Conservation (phyloP, 2,113 vertebrate species). For the Platysteira castanea region DNA sequence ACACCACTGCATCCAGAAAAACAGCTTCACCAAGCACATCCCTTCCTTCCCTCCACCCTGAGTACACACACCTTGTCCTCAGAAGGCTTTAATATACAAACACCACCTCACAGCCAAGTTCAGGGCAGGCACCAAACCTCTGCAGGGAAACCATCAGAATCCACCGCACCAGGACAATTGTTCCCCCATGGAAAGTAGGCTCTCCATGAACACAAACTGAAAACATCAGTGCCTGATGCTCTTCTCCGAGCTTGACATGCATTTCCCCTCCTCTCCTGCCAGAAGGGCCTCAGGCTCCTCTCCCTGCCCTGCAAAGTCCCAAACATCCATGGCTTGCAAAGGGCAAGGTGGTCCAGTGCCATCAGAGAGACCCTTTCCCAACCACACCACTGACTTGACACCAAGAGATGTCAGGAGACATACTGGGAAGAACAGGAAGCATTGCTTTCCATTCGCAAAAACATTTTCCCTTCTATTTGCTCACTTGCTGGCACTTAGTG, state of each 20-base stretch:
- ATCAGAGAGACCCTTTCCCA: neutral
- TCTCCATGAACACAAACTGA: neutral
- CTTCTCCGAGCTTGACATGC: accelerated
- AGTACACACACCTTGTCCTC: neutral
- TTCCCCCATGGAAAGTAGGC: neutral
- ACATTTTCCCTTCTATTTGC: neutral
- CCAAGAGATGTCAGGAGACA: neutral
- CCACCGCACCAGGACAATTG: neutral
- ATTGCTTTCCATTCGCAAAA: neutral
- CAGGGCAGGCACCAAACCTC: neutral
- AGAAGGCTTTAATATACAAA: neutral
- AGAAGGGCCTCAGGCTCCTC: neutral
- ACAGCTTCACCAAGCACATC: neutral
- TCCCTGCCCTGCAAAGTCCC: neutral
- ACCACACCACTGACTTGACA: neutral
- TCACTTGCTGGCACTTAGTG: neutral
- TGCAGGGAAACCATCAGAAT: neutral
- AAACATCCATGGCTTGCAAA: neutral
- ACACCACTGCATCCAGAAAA: neutral
- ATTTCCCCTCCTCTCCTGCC: neutral
- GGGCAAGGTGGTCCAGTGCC: neutral
- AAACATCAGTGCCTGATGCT: neutral
- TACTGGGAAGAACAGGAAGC: neutral
- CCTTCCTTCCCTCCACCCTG: neutral
- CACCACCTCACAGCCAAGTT: neutral